phyloP scores from a whole-genome alignment of 2,888 invertebrate species.

The Erebia epiphron region DNA sequence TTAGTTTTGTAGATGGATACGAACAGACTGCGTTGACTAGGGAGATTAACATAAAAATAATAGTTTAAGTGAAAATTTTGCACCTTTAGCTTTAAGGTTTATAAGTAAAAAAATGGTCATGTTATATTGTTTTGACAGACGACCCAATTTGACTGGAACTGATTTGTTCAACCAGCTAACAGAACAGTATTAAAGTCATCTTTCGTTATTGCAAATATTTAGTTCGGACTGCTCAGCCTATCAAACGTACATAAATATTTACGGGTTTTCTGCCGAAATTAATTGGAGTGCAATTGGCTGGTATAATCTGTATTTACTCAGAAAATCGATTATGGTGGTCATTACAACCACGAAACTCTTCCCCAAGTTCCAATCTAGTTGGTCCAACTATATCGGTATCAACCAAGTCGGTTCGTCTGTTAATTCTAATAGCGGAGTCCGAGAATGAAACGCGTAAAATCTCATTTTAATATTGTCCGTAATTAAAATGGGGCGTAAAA shows the following conservation, averaged over 20 bases:
- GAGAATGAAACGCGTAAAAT: constrained; percentile 18
- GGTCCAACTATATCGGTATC: background rate
- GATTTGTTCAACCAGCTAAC: background rate
- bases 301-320: background rate
- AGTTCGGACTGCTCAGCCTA: background rate
- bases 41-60: constrained; percentile 71
- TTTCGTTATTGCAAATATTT: background rate
- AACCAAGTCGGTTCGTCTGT: constrained; percentile 7
- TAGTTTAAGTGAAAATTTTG: constrained; percentile 65
- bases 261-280: background rate
- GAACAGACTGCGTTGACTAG: constrained; percentile 72
- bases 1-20: constrained; percentile 73
- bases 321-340: background rate
- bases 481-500: constrained; percentile 23
- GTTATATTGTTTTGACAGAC: constrained; percentile 4
- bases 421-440: background rate
- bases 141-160: background rate
- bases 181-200: background rate
- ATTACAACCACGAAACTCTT: background rate
- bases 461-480: constrained; percentile 21
- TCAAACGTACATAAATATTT: background rate
- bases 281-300: background rate
- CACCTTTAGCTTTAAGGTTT: constrained; percentile 63
- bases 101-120: constrained; percentile 41
- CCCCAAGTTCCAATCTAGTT: background rate